These are phyloP conservation scores for Plectrocnemia conspersa DNA, from an alignment of 1,140 invertebrate species.

Conservation along the genomic window DNA sequence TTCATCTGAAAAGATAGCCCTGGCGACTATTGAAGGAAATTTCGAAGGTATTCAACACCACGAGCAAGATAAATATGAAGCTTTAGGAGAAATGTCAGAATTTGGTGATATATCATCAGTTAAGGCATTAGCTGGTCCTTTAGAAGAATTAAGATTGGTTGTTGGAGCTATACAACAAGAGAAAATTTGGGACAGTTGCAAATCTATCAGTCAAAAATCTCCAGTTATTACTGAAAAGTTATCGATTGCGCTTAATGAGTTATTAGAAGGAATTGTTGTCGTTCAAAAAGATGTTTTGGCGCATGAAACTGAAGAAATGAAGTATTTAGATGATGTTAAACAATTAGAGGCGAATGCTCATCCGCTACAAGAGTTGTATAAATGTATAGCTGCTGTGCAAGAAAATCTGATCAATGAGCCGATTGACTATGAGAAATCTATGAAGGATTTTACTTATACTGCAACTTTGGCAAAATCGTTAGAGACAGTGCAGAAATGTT, in stretches of 20 bases:
- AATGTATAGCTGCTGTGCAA: slow-evolving; percentile 42
- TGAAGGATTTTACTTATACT: slow-evolving; percentile 31
- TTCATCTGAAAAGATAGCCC: slow-evolving; percentile 13
- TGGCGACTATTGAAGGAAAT: slow-evolving; percentile 9
- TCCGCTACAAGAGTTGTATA: slow-evolving; percentile 44
- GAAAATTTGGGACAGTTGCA: slow-evolving; percentile 31
- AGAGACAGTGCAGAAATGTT: slow-evolving; percentile 35
- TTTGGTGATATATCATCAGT: slow-evolving; percentile 32
- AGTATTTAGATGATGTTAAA: background rate
- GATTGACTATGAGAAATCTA: slow-evolving; percentile 26
- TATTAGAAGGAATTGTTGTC: slow-evolving; percentile 28
- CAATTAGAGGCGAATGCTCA: slow-evolving; percentile 37
- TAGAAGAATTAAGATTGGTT: slow-evolving; percentile 34
- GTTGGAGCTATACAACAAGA: slow-evolving; percentile 35
- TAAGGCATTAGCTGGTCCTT: slow-evolving; percentile 35
- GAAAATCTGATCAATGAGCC: slow-evolving; percentile 34
- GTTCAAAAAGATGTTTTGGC: slow-evolving; percentile 27
- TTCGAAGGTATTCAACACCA: slow-evolving; percentile 11
- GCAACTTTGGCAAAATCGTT: slow-evolving; percentile 34
- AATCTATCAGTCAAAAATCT: slow-evolving; percentile 2
- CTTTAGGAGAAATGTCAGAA: slow-evolving; percentile 21
- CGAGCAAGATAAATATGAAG: slow-evolving; percentile 22
- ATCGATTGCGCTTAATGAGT: slow-evolving; percentile 24
- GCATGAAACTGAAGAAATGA: slow-evolving; percentile 12
- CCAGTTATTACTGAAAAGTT: slow-evolving; percentile 16